phyloP scores from a whole-genome alignment of 2,797 vertebrate species.

The Echiichthys vipera region DNA sequence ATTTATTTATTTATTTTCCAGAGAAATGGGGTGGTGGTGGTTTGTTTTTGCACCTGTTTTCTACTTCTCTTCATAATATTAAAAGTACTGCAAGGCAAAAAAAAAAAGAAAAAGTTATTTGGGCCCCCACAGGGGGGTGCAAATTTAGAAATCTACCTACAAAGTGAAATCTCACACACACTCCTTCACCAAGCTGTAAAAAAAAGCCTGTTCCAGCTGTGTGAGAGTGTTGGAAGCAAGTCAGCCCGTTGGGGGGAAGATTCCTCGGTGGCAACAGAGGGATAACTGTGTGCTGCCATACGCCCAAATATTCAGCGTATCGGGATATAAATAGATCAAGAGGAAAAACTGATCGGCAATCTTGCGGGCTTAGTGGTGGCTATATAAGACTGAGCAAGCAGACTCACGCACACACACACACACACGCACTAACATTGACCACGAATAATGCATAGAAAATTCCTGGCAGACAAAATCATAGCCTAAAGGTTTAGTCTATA shows the following conservation, averaged over 20 bases:
- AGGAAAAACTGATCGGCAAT: conserved; percentile 68
- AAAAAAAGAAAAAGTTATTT: conserved; percentile 71
- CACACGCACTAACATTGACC: conserved; percentile 55
- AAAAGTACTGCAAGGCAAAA: conserved; percentile 48
- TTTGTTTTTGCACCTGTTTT: conserved; percentile 24
- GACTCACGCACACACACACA: conserved; percentile 30
- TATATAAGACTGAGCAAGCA: conserved; percentile 44
- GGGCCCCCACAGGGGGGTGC: conserved; percentile 23
- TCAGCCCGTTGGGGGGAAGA: conserved; percentile 62
- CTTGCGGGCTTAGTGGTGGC: conserved; percentile 62
- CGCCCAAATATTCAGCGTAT: conserved; percentile 73
- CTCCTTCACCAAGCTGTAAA: conserved; percentile 36
- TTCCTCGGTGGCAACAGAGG: conserved; percentile 74
- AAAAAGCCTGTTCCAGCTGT: conserved; percentile 50
- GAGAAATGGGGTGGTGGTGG: not conserved
- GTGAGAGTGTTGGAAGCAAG: conserved; percentile 68
- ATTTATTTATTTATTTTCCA: not conserved
- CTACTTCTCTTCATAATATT: conserved; percentile 29
- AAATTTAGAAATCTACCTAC: conserved; percentile 53
- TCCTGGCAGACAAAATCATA: conserved; percentile 60
- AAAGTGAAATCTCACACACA: conserved; percentile 50
- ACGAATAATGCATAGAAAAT: conserved; percentile 61
- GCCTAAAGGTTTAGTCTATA: conserved; percentile 65
- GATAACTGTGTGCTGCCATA: conserved; percentile 58
- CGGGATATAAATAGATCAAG: conserved; percentile 77